Evolutionary conservation across 2,113 vertebrate genomes (phyloP).

Genomic region (Phodopus roborovskii): DNA sequence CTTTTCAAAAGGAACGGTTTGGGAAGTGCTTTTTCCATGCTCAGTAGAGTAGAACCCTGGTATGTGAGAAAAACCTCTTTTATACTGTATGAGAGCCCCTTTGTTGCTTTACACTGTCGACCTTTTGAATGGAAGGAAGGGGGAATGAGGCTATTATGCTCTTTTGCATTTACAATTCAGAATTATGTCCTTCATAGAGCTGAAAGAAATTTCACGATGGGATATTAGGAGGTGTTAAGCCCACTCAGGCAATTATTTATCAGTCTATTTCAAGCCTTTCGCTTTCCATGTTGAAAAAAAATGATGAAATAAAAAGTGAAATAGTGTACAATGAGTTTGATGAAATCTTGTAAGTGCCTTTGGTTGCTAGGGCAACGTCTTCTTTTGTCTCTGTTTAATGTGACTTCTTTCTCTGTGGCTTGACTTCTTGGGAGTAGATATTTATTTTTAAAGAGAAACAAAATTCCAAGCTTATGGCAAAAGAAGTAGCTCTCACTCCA

Average conservation of each 20-base stretch:
- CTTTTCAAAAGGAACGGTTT: conserved; percentile 72
- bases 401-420: conserved; percentile 60
- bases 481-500: conserved; percentile 29
- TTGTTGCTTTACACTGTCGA: conserved; percentile 78
- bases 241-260: conserved; percentile 44
- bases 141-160: conserved; percentile 60
- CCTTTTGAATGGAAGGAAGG: conserved; percentile 64
- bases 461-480: neutral
- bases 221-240: conserved; percentile 38
- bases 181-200: conserved; percentile 33
- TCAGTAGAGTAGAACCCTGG: conserved; percentile 68
- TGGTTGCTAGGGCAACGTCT: conserved; percentile 77
- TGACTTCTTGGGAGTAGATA: conserved; percentile 68
- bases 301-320: conserved; percentile 52
- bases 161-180: conserved; percentile 44
- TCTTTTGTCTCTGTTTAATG: conserved; percentile 71
- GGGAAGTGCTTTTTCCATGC: conserved; percentile 71
- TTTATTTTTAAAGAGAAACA: conserved; percentile 65
- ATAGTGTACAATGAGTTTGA: conserved; percentile 46
- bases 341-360: conserved; percentile 73
- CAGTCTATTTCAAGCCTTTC: conserved; percentile 55
- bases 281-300: conserved; percentile 39
- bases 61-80: conserved; percentile 76
- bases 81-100: conserved; percentile 71
- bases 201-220: conserved; percentile 52